phyloP scores from a whole-genome alignment of 2,888 invertebrate genomes.

The Conchocele bisecta region DNA sequence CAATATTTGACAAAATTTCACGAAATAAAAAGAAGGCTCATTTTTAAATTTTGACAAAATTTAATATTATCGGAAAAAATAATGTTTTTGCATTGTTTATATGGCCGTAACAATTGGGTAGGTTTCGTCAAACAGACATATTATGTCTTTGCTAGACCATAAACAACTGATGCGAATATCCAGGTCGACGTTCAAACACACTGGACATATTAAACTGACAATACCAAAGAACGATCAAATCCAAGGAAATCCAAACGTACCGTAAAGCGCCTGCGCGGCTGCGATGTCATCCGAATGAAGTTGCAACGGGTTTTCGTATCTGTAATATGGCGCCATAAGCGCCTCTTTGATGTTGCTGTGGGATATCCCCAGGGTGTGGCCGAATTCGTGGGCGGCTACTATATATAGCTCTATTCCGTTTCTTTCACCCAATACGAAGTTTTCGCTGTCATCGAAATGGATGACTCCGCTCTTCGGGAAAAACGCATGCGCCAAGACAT shows the following conservation, averaged over 20 bases:
- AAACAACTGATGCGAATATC: no score
- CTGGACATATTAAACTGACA: no score
- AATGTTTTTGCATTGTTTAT: no score
- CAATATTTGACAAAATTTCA: no score
- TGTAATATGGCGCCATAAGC: conserved; percentile 53
- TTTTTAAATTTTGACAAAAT: no score
- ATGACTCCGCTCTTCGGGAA: conserved; percentile 45
- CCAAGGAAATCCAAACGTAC: conserved; percentile 10
- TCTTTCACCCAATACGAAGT: conserved; percentile 26
- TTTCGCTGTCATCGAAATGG: conserved; percentile 57
- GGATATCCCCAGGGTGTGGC: conserved; percentile 54
- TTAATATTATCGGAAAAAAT: no score
- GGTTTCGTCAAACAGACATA: no score
- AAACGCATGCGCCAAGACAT: conserved; percentile 53
- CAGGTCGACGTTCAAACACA: no score
- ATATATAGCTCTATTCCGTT: conserved; percentile 49
- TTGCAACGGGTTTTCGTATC: conserved; percentile 29
- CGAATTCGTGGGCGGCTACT: conserved; percentile 57
- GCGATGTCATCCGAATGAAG: conserved; percentile 48
- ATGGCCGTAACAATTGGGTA: no score
- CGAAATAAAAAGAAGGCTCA: no score
- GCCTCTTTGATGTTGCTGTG: conserved; percentile 46
- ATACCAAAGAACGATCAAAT: no score
- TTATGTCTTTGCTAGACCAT: no score
- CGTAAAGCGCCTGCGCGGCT: conserved; percentile 44